Evolutionary conservation across 2,888 invertebrate genomes (phyloP).

Genomic region (Cosmia trapezina): DNA sequence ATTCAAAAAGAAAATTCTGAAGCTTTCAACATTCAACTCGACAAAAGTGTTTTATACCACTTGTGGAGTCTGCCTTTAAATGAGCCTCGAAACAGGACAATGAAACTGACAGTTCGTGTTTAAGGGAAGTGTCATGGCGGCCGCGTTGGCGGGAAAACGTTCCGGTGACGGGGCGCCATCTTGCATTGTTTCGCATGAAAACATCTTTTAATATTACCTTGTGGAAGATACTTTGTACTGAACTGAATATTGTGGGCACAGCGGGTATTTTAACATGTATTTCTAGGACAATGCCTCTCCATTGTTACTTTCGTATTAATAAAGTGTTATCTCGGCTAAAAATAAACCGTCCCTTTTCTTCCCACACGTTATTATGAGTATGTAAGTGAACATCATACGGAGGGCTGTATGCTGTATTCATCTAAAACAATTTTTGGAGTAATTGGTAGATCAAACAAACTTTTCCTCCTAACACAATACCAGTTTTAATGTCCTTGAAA

Average conservation of each 20-base stretch:
- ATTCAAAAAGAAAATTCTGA: constrained; percentile 61
- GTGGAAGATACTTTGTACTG: constrained; percentile 24
- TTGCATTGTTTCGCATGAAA: constrained; percentile 60
- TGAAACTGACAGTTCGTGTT: constrained; percentile 63
- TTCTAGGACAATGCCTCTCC: constrained; percentile 22
- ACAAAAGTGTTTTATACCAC: constrained; percentile 60
- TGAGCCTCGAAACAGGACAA: constrained; percentile 62
- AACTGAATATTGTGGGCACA: constrained; percentile 11
- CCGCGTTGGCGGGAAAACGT: constrained; percentile 68
- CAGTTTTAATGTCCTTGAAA: not conserved
- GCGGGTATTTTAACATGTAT: constrained; percentile 13
- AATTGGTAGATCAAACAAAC: too few species aligned
- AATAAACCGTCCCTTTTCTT: constrained; percentile 26
- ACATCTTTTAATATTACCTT: constrained; percentile 47
- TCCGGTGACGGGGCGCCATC: constrained; percentile 51
- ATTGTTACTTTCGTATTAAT: constrained; percentile 36
- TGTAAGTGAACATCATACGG: constrained; percentile 8
- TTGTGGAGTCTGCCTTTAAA: constrained; percentile 63
- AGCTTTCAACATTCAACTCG: constrained; percentile 54
- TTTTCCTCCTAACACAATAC: not conserved
- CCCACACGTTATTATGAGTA: constrained; percentile 24
- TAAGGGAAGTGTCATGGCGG: constrained; percentile 69
- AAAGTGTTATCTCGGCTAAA: constrained; percentile 15
- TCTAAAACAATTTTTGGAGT: constrained; percentile 7
- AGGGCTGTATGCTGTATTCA: constrained; percentile 12